These are phyloP conservation scores for Perca fluviatilis DNA, from an alignment of 2,113 vertebrate species.

Conservation along the genomic window DNA sequence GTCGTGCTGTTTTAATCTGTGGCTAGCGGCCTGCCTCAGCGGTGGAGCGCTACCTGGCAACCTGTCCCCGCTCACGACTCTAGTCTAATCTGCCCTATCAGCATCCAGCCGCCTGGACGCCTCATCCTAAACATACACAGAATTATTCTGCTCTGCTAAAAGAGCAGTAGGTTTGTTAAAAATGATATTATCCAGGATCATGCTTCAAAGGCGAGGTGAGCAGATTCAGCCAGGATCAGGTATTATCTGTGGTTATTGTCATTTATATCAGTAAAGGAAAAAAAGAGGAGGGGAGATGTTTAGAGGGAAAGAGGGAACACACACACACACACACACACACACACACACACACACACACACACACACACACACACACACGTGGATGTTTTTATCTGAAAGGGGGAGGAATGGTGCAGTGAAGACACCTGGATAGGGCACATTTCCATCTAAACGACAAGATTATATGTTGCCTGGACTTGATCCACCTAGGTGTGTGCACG, in stretches of 20 bases:
- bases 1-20: slow-evolving; percentile 54
- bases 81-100: slow-evolving; percentile 58
- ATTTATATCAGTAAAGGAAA: slow-evolving; percentile 47
- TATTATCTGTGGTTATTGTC: slow-evolving; percentile 59
- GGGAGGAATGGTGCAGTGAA: slow-evolving; percentile 24
- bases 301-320: slow-evolving; percentile 7
- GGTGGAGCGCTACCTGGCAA: slow-evolving; percentile 62
- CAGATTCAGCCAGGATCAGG: slow-evolving; percentile 37
- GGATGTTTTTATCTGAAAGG: slow-evolving; percentile 39
- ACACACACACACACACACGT: too few relatives aligned
- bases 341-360: slow-evolving; percentile 10
- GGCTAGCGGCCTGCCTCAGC: slow-evolving; percentile 46
- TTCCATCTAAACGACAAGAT: slow-evolving; percentile 69
- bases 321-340: neutral
- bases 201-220: slow-evolving; percentile 19
- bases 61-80: slow-evolving; percentile 26
- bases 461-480: slow-evolving; percentile 48
- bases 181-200: slow-evolving; percentile 27
- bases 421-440: slow-evolving; percentile 59
- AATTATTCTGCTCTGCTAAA: slow-evolving; percentile 26
- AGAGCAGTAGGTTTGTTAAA: neutral
- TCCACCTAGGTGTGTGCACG: slow-evolving; percentile 15
- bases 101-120: slow-evolving; percentile 43
- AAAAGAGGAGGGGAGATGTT: slow-evolving; percentile 19
- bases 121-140: slow-evolving; percentile 25